Evolutionary conservation across 64 coral and sea anemone genomes (phyloP).

Genomic region (Actinia equina): DNA sequence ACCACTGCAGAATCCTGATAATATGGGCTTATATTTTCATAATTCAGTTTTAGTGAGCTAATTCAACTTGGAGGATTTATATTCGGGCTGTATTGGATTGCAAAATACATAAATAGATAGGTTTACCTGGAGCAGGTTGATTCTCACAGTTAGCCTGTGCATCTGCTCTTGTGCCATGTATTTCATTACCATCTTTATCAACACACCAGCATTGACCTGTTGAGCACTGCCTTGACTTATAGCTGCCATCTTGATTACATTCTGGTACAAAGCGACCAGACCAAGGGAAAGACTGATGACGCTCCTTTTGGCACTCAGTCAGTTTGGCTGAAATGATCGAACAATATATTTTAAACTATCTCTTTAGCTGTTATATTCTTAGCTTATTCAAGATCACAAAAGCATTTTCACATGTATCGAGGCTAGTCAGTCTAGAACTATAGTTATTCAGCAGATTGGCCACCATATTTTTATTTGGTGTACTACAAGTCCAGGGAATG

Average conservation of each 20-base stretch:
- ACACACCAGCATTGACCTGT: slow-evolving; percentile 60
- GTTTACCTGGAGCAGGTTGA: slow-evolving; percentile 48
- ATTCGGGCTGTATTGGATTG: no score
- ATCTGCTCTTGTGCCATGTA: slow-evolving; percentile 51
- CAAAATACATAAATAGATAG: background rate
- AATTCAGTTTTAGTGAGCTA: no score
- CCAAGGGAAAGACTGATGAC: slow-evolving; percentile 34
- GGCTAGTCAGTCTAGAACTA: no score
- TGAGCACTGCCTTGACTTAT: slow-evolving; percentile 34
- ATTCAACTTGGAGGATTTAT: no score
- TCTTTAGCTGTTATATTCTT: no score
- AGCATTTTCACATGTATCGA: no score
- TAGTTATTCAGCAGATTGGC: no score
- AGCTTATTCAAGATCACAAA: no score
- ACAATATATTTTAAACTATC: background rate
- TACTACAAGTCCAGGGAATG: no score
- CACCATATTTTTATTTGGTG: no score
- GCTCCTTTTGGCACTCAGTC: slow-evolving; percentile 36
- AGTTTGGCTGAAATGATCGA: slow-evolving; percentile 20
- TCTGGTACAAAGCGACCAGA: slow-evolving; percentile 35
- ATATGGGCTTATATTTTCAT: no score
- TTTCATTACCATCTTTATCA: slow-evolving; percentile 37
- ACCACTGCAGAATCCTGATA: no score
- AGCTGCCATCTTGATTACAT: slow-evolving; percentile 35
- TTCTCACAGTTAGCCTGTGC: slow-evolving; percentile 36